A percentile compares a stretch with the other conserved stretches of the same genome.
Evolutionary conservation across 2,797 vertebrate species (phyloP).

Genomic region (Bovichtus variegatus): DNA sequence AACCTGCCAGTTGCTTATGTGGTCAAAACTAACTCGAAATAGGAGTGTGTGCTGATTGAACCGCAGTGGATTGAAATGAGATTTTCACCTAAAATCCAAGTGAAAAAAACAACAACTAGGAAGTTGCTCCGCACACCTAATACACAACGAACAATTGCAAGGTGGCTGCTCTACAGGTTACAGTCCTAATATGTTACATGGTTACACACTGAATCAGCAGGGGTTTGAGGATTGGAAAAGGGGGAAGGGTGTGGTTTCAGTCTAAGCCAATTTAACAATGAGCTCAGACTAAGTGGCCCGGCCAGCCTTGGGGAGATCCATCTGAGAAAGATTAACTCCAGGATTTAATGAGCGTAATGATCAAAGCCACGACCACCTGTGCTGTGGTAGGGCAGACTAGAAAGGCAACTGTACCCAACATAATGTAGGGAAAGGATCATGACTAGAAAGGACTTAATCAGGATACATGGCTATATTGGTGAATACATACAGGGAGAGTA

Average conservation of each 20-base stretch:
- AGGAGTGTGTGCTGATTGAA: conserved; percentile 61
- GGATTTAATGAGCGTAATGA: conserved; percentile 84
- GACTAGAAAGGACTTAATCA: conserved; percentile 70
- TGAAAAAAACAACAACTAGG: conserved; percentile 9
- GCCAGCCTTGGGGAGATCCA: conserved; percentile 83
- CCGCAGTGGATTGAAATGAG: conserved; percentile 49
- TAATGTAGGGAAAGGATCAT: conserved; percentile 62
- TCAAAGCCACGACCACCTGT: conserved; percentile 87
- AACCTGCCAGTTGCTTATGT: conserved; percentile 60
- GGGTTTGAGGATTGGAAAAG: conserved; percentile 55
- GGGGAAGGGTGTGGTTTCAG: conserved; percentile 77
- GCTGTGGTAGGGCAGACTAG: conserved; percentile 79
- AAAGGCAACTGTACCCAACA: conserved; percentile 85
- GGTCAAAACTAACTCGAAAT: conserved; percentile 55
- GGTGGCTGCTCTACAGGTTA: conserved; percentile 64
- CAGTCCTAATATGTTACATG: conserved; percentile 68
- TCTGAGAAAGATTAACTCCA: conserved; percentile 85
- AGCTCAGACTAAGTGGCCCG: conserved; percentile 82
- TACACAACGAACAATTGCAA: conserved; percentile 50
- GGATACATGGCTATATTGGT: conserved; percentile 81
- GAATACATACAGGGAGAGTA: conserved; percentile 82
- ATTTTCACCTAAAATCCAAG: conserved; percentile 34
- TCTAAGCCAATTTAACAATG: conserved; percentile 82
- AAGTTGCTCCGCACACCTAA: conserved; percentile 54
- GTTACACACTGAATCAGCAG: conserved; percentile 68